phyloP scores from a whole-genome alignment of 2,113 vertebrate genomes.

The Mionectes macconnelli region DNA sequence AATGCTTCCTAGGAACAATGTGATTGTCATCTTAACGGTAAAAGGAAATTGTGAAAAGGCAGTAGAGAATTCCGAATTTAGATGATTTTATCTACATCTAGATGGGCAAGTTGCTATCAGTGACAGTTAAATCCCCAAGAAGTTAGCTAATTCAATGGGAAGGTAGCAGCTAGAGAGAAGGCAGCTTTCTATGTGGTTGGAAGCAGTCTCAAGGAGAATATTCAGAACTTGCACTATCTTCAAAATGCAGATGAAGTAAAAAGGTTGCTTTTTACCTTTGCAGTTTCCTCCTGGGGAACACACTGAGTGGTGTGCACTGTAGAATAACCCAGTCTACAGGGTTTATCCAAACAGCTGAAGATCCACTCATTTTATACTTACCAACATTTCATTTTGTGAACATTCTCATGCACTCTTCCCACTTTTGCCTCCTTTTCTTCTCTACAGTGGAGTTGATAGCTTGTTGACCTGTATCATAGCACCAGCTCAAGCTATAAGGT shows the following conservation, averaged over 20 bases:
- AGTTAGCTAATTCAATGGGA: neutral
- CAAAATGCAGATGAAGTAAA: neutral
- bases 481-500: neutral
- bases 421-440: neutral
- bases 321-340: neutral
- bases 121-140: neutral
- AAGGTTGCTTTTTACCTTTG: neutral
- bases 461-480: neutral
- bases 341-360: neutral
- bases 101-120: neutral
- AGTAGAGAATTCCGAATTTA: neutral
- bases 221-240: neutral
- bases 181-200: neutral
- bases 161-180: neutral
- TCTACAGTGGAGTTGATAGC: neutral
- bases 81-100: neutral
- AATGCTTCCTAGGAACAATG: neutral
- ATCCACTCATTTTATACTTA: neutral
- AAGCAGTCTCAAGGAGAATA: neutral
- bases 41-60: neutral
- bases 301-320: accelerated
- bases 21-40: neutral
- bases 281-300: neutral
- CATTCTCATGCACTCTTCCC: neutral
- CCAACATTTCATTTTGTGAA: neutral